phyloP scores from a whole-genome alignment of 2,113 vertebrate genomes.

The Cervus canadensis region DNA sequence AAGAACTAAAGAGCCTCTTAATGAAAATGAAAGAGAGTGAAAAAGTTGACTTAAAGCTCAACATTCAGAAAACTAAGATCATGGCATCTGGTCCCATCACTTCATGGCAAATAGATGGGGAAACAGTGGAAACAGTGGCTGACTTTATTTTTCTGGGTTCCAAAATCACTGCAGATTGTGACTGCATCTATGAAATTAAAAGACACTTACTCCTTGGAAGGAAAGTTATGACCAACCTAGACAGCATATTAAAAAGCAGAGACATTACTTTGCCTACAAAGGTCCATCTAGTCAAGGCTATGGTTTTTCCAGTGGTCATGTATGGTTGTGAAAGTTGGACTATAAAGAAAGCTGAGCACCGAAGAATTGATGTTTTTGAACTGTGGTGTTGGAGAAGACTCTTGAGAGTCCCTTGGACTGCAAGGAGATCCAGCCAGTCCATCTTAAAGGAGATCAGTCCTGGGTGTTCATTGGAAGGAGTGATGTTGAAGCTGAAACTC shows the following conservation, averaged over 20 bases:
- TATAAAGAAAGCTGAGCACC: background rate
- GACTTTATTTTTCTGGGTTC: background rate
- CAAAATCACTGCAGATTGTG: background rate
- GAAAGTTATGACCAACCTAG: background rate
- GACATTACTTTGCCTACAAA: background rate
- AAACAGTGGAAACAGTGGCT: background rate
- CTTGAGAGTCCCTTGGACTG: background rate
- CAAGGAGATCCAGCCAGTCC: background rate
- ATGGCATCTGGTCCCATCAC: background rate
- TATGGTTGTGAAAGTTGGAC: background rate
- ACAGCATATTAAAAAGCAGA: background rate
- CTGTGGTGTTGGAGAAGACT: background rate
- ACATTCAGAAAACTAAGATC: background rate
- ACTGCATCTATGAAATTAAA: background rate
- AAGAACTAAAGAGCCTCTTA: background rate
- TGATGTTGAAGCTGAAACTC: background rate
- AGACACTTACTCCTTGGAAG: background rate
- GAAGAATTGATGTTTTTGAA: background rate
- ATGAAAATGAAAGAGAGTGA: background rate
- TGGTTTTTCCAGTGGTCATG: background rate
- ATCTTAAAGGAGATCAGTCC: background rate
- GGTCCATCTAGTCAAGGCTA: background rate
- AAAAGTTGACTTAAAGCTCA: background rate
- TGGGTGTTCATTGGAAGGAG: background rate
- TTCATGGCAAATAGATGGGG: background rate